Percentiles rank a stretch among this genome's conserved stretches.
Conservation (phyloP, 2,797 vertebrate species). For the Cygnus olor region DNA sequence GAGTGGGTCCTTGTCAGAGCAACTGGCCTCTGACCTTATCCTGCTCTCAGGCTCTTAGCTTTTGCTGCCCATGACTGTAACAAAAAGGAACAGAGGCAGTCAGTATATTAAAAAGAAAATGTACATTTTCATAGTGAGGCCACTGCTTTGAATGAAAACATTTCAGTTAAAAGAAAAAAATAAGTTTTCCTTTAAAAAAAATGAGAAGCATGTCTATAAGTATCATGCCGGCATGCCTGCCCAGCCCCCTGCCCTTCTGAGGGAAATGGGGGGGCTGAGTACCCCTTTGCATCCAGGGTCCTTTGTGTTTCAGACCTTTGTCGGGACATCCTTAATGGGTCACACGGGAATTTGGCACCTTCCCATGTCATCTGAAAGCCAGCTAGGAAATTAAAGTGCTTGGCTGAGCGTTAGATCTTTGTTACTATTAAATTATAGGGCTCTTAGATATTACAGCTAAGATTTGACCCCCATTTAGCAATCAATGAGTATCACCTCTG, state of each 20-base stretch:
- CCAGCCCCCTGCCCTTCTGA: neutral
- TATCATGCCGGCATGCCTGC: neutral
- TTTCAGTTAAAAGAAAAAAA: neutral
- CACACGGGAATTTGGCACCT: neutral
- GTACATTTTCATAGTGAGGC: neutral
- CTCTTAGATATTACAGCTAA: neutral
- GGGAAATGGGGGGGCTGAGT: neutral
- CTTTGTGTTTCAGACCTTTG: neutral
- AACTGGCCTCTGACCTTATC: neutral
- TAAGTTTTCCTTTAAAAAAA: neutral
- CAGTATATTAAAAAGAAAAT: rapidly evolving
- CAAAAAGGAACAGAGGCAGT: neutral
- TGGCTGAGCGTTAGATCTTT: neutral
- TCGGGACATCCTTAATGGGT: neutral
- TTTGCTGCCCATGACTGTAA: neutral
- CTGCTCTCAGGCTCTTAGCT: neutral
- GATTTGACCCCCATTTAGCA: neutral
- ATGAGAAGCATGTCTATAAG: neutral
- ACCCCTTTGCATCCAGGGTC: neutral
- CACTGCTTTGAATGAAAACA: neutral
- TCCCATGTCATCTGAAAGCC: neutral
- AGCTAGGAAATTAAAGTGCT: neutral
- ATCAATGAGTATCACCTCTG: neutral
- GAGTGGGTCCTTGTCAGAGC: rapidly evolving
- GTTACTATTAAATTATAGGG: neutral